A percentile compares a stretch with the other conserved stretches of the same genome.
These are phyloP conservation scores for Agrotis exclamationis DNA, from an alignment of 2,888 invertebrate species.

Conservation along the genomic window DNA sequence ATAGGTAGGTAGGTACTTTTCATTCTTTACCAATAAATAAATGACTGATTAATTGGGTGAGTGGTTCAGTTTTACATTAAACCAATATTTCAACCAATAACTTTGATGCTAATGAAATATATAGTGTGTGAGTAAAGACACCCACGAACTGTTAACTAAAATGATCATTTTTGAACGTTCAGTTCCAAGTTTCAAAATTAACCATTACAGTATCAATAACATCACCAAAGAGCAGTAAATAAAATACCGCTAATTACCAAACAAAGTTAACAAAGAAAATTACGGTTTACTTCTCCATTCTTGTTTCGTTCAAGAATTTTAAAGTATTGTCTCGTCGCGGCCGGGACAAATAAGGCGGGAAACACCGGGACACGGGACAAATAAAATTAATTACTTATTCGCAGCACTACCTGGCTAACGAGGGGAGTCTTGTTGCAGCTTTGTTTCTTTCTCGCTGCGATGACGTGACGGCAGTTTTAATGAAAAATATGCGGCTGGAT, in stretches of 20 bases:
- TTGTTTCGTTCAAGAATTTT: constrained; percentile 62
- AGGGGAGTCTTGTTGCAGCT: constrained; percentile 54
- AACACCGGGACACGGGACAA: constrained; percentile 61
- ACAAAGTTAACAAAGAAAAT: constrained; percentile 60
- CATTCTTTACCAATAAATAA: background rate
- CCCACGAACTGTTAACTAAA: no score
- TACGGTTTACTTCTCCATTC: constrained; percentile 61
- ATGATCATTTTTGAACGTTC: no score
- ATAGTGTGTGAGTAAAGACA: no score
- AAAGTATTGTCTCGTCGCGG: constrained; percentile 61
- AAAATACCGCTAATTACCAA: constrained; percentile 52
- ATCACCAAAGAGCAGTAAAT: constrained; percentile 40
- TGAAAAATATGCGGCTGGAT: constrained; percentile 32
- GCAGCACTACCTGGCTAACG: constrained; percentile 68
- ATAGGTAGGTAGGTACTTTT: background rate
- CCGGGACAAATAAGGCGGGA: constrained; percentile 58
- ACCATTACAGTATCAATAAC: constrained; percentile 31
- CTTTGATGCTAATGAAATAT: no score
- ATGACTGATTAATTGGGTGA: background rate
- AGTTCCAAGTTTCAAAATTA: background rate
- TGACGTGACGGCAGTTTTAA: constrained; percentile 53
- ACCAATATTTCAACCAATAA: no score
- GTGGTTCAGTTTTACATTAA: background rate
- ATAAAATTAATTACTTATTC: constrained; percentile 72
- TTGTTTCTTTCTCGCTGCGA: constrained; percentile 34